Conservation (phyloP, 2,113 vertebrate genomes). For the Gavia stellata region DNA sequence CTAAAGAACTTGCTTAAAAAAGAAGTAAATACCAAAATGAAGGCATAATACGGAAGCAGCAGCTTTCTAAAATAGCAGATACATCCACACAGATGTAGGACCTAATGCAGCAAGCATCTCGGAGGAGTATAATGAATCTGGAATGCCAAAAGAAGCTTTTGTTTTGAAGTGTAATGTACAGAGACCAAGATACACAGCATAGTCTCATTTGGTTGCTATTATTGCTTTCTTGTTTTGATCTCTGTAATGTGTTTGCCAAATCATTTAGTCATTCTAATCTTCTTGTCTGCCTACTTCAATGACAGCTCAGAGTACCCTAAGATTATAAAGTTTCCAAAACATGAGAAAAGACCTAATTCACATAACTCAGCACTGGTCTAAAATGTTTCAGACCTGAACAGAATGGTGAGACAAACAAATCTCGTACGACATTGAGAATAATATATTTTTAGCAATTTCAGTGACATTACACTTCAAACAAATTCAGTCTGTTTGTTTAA, state of each 20-base stretch:
- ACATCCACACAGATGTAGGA: neutral
- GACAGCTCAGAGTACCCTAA: neutral
- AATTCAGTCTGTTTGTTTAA: neutral
- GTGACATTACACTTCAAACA: neutral
- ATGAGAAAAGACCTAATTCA: neutral
- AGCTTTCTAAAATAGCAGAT: neutral
- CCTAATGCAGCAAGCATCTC: neutral
- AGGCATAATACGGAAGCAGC: neutral
- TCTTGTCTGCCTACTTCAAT: neutral
- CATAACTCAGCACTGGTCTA: neutral
- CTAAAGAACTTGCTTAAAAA: neutral
- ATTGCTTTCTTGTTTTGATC: neutral
- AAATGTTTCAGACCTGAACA: neutral
- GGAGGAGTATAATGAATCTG: neutral
- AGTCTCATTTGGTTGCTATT: neutral
- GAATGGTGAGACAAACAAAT: neutral
- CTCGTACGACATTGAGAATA: neutral
- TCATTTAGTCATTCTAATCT: neutral
- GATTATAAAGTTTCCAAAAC: neutral
- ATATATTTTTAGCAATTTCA: neutral
- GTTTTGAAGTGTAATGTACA: neutral
- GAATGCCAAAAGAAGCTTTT: neutral
- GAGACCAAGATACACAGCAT: neutral
- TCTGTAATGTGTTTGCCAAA: neutral
- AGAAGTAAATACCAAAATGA: neutral